These are phyloP conservation scores for Hippocampus abdominalis DNA, from an alignment of 2,113 vertebrate genomes.

Conservation along the genomic window DNA sequence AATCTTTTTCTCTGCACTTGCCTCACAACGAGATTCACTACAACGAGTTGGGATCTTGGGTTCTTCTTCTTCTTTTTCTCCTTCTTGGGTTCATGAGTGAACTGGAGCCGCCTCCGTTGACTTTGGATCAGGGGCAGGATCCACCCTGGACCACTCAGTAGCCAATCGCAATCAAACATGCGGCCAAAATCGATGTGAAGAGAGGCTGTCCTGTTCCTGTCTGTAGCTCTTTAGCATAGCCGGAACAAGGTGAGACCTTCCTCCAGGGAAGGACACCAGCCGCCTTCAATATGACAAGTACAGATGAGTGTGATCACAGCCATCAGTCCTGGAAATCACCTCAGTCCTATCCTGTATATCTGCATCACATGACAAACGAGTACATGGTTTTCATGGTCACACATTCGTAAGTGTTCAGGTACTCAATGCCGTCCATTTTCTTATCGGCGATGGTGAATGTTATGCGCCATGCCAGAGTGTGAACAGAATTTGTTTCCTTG, in stretches of 20 bases:
- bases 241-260: conserved; percentile 7
- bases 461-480: background rate
- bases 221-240: background rate
- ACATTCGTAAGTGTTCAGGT: background rate
- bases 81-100: too few relatives aligned
- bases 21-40: too few relatives aligned
- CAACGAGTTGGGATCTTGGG: too few relatives aligned
- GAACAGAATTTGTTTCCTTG: background rate
- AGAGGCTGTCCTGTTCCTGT: background rate
- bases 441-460: background rate
- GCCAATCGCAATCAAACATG: background rate
- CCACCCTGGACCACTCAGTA: background rate
- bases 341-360: background rate
- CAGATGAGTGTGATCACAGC: conserved; percentile 22
- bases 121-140: background rate
- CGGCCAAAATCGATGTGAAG: background rate
- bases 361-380: background rate
- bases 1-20: too few relatives aligned
- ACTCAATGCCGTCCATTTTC: background rate
- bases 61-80: too few relatives aligned
- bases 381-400: conserved; percentile 8
- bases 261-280: conserved; percentile 12
- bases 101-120: too few relatives aligned
- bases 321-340: conserved; percentile 10
- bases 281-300: conserved; percentile 22